Percentiles rank a stretch among this genome's conserved stretches.
Evolutionary conservation across 64 coral and sea anemone species (phyloP).

Genomic region (Stichodactyla mertensii): DNA sequence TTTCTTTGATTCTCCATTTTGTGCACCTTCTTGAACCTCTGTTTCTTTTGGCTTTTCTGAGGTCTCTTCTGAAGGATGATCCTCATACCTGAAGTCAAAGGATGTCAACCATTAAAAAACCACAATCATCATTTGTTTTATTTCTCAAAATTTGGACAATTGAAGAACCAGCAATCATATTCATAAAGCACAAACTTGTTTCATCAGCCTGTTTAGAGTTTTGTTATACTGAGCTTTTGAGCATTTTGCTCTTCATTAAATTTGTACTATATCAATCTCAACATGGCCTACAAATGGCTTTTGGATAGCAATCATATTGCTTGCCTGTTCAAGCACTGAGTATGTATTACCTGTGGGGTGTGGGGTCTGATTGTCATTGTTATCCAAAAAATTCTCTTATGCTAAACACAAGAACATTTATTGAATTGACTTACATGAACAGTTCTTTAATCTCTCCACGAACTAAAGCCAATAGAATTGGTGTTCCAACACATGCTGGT

Average conservation of each 20-base stretch:
- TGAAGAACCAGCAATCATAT: no score
- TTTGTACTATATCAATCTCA: no score
- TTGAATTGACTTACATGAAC: slow-evolving; percentile 65
- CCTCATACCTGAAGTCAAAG: slow-evolving; percentile 39
- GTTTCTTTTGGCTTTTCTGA: slow-evolving; percentile 17
- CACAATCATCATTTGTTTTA: no score
- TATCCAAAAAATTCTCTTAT: no score
- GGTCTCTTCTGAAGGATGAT: slow-evolving; percentile 27
- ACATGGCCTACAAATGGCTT: no score
- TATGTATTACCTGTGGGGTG: background rate
- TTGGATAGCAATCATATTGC: no score
- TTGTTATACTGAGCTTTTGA: no score
- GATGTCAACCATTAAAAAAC: background rate
- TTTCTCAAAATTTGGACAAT: no score
- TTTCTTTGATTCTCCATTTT: slow-evolving; percentile 50
- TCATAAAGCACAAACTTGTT: no score
- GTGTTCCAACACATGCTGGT: slow-evolving; percentile 94
- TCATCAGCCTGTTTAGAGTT: no score
- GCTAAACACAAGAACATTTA: background rate
- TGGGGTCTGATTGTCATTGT: no score
- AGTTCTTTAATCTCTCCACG: slow-evolving; percentile 82
- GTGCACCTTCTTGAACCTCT: slow-evolving; percentile 23
- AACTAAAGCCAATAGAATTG: slow-evolving; percentile 60
- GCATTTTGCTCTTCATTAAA: no score
- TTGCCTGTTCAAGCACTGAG: background rate